Evolutionary conservation across 92 coral and sea anemone genomes (phyloP).

Genomic region (Bergia sp.): DNA sequence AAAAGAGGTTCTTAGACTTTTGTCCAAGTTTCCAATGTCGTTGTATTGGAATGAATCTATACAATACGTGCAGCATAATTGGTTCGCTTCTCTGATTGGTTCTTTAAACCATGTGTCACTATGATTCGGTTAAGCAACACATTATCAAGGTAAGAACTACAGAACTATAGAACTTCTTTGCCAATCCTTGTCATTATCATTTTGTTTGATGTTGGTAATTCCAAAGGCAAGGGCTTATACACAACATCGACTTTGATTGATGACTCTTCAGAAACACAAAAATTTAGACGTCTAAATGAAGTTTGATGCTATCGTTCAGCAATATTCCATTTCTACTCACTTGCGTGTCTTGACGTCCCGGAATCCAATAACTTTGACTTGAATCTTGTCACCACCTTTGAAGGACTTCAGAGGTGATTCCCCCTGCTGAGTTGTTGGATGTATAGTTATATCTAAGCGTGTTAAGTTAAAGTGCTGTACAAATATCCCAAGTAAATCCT

Average conservation of each 20-base stretch:
- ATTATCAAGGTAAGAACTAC: no score
- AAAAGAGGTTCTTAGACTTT: not conserved
- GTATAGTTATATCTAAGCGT: no score
- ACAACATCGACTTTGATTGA: no score
- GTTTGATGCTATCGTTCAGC: not conserved
- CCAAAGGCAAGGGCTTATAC: no score
- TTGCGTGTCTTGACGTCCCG: slow-evolving; percentile 78
- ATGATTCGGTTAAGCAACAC: no score
- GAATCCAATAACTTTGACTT: slow-evolving; percentile 87
- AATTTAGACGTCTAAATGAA: not conserved
- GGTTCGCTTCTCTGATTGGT: not conserved
- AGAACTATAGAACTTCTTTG: no score
- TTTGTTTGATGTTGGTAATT: no score
- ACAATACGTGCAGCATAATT: not conserved
- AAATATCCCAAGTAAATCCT: no score
- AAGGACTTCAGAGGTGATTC: slow-evolving; percentile 68
- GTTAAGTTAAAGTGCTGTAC: no score
- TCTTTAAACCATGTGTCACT: not conserved
- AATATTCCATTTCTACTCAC: slow-evolving; percentile 51
- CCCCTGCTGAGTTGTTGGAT: slow-evolving; percentile 53
- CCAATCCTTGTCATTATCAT: no score
- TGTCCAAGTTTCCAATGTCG: not conserved
- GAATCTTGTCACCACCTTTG: slow-evolving; percentile 75
- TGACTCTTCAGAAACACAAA: not conserved
- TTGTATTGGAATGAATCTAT: not conserved